Evolutionary conservation across 1,140 invertebrate species (phyloP).

Genomic region (Trichonephila clavata): DNA sequence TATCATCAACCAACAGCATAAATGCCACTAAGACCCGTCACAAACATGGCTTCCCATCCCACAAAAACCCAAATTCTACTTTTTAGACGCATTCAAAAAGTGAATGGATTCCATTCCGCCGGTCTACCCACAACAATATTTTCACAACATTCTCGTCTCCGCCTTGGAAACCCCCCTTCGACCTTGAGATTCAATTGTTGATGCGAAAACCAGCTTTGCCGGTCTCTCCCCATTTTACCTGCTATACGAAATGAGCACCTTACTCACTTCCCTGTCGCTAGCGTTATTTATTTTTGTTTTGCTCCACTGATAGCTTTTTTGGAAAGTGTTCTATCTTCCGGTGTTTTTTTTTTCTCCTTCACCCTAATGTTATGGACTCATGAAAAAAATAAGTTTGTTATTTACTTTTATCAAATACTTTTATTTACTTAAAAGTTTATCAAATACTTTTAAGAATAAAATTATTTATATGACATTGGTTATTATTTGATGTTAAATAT

Average conservation of each 20-base stretch:
- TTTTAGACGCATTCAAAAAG: not conserved
- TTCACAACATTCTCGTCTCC: slow-evolving; percentile 1
- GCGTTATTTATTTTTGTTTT: not conserved
- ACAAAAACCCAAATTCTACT: not conserved
- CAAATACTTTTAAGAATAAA: too few species aligned
- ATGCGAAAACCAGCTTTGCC: slow-evolving; percentile 16
- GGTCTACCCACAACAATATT: slow-evolving; percentile 4
- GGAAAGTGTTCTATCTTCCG: not conserved
- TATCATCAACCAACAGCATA: too few species aligned
- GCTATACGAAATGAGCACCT: not conserved
- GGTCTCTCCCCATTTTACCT: slow-evolving; percentile 11
- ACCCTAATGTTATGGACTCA: too few species aligned
- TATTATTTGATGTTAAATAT: too few species aligned
- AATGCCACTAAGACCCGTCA: too few species aligned
- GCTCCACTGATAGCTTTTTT: not conserved
- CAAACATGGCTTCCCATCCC: not conserved
- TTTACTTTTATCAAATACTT: too few species aligned
- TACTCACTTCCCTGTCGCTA: not conserved
- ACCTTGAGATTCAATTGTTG: slow-evolving; percentile 32
- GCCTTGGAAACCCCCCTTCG: not conserved
- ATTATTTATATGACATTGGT: too few species aligned
- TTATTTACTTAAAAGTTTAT: too few species aligned
- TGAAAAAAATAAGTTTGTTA: not conserved
- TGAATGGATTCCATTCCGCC: not conserved
- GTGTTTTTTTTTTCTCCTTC: not conserved